Conservation (phyloP, 2,888 invertebrate genomes). For the Adineta ricciae region DNA sequence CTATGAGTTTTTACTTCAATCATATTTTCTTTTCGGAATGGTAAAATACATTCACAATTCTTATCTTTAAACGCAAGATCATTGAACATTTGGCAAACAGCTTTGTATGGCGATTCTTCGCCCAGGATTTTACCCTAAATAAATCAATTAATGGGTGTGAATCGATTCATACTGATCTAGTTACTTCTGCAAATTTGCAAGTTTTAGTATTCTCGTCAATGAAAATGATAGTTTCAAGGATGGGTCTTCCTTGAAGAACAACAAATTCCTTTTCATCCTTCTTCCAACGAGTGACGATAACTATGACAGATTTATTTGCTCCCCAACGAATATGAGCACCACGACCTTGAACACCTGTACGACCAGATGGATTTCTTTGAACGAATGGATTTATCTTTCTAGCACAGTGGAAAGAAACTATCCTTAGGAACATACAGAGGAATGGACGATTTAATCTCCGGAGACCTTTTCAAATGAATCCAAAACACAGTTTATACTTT, state of each 20-base stretch:
- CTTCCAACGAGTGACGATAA: conserved; percentile 44
- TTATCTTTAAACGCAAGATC: conserved; percentile 11
- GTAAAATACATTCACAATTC: not conserved
- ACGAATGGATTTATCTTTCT: not conserved
- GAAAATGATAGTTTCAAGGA: conserved; percentile 26
- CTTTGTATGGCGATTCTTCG: conserved; percentile 6
- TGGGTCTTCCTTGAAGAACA: conserved; percentile 24
- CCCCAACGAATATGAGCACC: conserved; percentile 49
- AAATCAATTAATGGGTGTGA: not conserved
- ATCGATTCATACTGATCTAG: not conserved
- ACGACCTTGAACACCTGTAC: conserved; percentile 47
- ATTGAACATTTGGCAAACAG: conserved; percentile 25
- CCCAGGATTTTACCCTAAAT: conserved; percentile 28
- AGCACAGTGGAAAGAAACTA: no score
- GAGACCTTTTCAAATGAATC: no score
- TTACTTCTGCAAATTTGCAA: conserved; percentile 30
- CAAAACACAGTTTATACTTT: no score
- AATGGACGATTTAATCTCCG: not conserved
- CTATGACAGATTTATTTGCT: conserved; percentile 48
- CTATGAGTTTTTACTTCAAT: not conserved
- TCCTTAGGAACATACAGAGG: not conserved
- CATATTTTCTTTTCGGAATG: conserved; percentile 25
- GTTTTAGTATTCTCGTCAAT: conserved; percentile 22
- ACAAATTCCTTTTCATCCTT: conserved; percentile 11
- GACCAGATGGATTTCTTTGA: conserved; percentile 46